These are phyloP conservation scores for Antechinus stuartii DNA, from an alignment of 2,113 vertebrate genomes.

Conservation along the genomic window DNA sequence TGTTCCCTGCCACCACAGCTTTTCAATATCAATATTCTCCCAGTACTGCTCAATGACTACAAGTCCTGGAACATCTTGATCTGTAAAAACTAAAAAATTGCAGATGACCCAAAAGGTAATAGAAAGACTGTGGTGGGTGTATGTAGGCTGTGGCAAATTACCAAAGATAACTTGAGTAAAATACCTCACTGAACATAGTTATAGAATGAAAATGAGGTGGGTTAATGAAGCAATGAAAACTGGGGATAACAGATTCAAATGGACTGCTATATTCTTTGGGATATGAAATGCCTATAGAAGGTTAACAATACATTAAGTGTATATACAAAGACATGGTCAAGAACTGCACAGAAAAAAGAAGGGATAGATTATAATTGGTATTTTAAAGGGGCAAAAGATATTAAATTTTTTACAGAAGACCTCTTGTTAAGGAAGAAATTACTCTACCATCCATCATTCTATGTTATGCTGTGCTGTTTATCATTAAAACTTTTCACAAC, in stretches of 20 bases:
- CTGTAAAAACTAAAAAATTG: not conserved
- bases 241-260: no score
- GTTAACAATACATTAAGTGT: not conserved
- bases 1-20: no score
- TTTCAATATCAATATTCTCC: no score
- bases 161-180: not conserved
- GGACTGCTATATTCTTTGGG: not conserved
- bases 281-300: not conserved
- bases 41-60: no score
- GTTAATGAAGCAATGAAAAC: no score
- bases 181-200: not conserved
- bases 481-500: not conserved
- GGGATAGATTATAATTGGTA: not conserved
- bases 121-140: not conserved
- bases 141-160: not conserved
- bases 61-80: no score
- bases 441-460: not conserved
- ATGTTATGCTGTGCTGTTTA: not conserved
- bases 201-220: not conserved
- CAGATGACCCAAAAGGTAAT: not conserved
- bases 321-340: not conserved
- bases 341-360: not conserved
- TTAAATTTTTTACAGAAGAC: not conserved
- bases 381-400: not conserved
- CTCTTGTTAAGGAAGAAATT: not conserved